phyloP scores from a whole-genome alignment of 2,797 vertebrate species.

The Chrosomus eos region DNA sequence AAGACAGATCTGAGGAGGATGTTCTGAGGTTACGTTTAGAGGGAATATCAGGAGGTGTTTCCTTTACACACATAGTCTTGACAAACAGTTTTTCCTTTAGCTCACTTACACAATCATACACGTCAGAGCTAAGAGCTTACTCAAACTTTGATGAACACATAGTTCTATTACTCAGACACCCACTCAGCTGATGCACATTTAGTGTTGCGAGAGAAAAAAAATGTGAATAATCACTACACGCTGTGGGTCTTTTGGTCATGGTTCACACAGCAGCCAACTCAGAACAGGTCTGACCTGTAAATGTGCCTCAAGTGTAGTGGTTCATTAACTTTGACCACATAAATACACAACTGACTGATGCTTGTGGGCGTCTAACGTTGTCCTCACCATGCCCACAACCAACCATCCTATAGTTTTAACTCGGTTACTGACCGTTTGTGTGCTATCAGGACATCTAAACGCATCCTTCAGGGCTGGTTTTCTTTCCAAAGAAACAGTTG shows the following conservation, averaged over 20 bases:
- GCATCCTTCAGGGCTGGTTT: background rate
- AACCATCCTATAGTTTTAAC: background rate
- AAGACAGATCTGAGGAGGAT: conserved; percentile 21
- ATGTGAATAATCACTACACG: background rate
- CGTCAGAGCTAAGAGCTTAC: conserved; percentile 12
- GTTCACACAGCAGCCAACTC: background rate
- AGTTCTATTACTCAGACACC: conserved; percentile 12
- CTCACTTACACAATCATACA: conserved; percentile 32
- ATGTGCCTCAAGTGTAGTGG: background rate
- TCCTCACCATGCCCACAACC: background rate
- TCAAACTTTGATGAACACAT: background rate
- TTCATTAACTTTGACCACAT: background rate
- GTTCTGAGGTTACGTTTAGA: conserved; percentile 24
- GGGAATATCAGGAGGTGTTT: conserved; percentile 26
- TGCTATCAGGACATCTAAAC: conserved; percentile 19
- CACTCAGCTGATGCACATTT: background rate
- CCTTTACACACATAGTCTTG: conserved; percentile 2
- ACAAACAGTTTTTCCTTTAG: conserved; percentile 20
- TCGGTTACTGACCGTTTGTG: background rate
- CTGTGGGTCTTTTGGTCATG: background rate
- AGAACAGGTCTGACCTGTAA: background rate
- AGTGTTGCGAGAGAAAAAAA: background rate
- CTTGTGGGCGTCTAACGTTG: background rate
- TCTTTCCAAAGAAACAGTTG: background rate
- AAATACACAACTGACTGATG: background rate